These are phyloP conservation scores for Abrostola tripartita DNA, from an alignment of 2,888 invertebrate genomes.

Conservation along the genomic window DNA sequence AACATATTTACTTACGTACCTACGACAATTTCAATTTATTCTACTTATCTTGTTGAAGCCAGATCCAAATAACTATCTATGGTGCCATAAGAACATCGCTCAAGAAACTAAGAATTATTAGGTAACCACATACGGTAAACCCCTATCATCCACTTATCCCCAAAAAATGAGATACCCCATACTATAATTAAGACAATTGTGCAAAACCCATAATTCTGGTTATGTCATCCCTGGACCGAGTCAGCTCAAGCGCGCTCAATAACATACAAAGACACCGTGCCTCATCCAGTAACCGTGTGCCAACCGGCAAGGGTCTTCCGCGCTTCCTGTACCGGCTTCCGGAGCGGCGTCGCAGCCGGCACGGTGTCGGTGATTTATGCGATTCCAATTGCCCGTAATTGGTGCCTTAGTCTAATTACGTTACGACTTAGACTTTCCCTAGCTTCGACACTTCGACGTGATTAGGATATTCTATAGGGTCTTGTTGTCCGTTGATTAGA, in stretches of 20 bases:
- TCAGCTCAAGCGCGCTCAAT: neutral
- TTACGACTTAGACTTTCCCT: constrained; percentile 55
- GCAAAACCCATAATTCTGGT: too few species aligned
- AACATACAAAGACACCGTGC: constrained; percentile 9
- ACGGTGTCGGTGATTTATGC: constrained; percentile 80
- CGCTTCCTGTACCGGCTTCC: constrained; percentile 81
- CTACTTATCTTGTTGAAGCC: too few species aligned
- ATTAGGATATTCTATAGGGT: constrained; percentile 2
- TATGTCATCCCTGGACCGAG: too few species aligned
- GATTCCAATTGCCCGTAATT: constrained; percentile 82
- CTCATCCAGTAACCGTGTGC: constrained; percentile 61
- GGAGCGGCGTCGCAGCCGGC: constrained; percentile 77
- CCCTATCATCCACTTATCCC: too few species aligned
- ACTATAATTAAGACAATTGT: too few species aligned
- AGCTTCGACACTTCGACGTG: constrained; percentile 25
- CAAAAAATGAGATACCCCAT: too few species aligned
- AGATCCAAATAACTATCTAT: too few species aligned
- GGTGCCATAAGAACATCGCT: too few species aligned
- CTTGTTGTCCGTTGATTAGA: neutral
- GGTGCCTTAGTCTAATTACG: constrained; percentile 66
- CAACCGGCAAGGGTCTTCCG: constrained; percentile 72
- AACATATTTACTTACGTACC: too few species aligned
- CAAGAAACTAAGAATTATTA: too few species aligned
- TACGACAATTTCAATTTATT: too few species aligned
- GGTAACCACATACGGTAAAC: too few species aligned